These are phyloP conservation scores for Aproaerema taeniolella DNA, from an alignment of 2,888 invertebrate genomes.

Conservation along the genomic window DNA sequence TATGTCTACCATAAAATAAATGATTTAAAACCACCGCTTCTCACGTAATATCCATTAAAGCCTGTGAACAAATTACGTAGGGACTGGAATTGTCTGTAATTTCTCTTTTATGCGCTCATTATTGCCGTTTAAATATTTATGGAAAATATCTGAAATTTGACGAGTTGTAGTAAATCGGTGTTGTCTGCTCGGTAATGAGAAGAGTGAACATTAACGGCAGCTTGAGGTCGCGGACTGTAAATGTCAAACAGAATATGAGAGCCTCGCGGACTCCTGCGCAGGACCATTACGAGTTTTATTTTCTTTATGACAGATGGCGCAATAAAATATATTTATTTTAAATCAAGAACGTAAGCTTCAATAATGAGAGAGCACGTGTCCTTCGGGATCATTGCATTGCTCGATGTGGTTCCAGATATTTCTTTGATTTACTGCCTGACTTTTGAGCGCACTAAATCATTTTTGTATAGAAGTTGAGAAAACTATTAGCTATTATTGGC, in stretches of 20 bases:
- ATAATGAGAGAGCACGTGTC: slow-evolving; percentile 72
- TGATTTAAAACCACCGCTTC: slow-evolving; percentile 1
- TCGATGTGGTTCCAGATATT: slow-evolving; percentile 51
- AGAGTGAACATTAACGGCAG: slow-evolving; percentile 57
- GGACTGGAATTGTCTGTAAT: slow-evolving; percentile 13
- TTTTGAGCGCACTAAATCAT: slow-evolving; percentile 72
- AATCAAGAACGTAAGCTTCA: slow-evolving; percentile 51
- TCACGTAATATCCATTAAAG: slow-evolving; percentile 3
- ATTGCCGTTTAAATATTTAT: slow-evolving; percentile 18
- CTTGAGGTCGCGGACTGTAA: slow-evolving; percentile 59
- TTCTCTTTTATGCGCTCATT: slow-evolving; percentile 1
- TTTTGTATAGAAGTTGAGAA: slow-evolving; percentile 69
- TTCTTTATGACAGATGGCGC: slow-evolving; percentile 68
- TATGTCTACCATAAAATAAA: neutral
- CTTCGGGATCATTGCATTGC: slow-evolving; percentile 51
- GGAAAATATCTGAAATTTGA: slow-evolving; percentile 47
- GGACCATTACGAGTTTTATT: slow-evolving; percentile 61
- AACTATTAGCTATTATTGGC: slow-evolving; percentile 74
- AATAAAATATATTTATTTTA: slow-evolving; percentile 72
- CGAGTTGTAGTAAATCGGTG: slow-evolving; percentile 57
- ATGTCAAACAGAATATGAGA: slow-evolving; percentile 57
- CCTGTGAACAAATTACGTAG: neutral
- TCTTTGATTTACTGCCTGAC: slow-evolving; percentile 68
- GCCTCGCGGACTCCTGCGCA: slow-evolving; percentile 46
- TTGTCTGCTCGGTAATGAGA: slow-evolving; percentile 52